Conservation (phyloP, 2,797 vertebrate species). For the Astyanax mexicanus region DNA sequence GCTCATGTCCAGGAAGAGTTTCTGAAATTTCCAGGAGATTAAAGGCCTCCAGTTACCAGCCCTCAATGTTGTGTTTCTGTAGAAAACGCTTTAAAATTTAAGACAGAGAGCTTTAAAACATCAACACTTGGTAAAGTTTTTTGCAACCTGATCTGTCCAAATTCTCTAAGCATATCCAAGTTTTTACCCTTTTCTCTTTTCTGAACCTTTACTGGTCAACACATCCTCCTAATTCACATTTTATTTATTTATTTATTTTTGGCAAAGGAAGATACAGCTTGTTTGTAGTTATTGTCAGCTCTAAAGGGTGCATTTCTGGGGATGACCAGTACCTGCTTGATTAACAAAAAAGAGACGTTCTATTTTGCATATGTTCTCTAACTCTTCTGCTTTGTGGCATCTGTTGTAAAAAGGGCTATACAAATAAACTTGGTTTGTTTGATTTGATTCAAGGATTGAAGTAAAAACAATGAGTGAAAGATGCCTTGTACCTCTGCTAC, state of each 20-base stretch:
- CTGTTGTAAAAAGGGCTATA: no score
- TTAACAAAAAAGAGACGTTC: background rate
- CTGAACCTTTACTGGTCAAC: slow-evolving; percentile 14
- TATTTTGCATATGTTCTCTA: background rate
- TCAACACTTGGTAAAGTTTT: slow-evolving; percentile 54
- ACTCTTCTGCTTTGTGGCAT: no score
- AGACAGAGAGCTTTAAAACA: slow-evolving; percentile 53
- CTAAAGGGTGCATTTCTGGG: background rate
- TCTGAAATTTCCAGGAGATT: slow-evolving; percentile 47
- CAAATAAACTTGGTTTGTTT: no score
- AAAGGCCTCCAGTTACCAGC: slow-evolving; percentile 40
- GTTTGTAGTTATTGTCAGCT: background rate
- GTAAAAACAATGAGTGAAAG: background rate
- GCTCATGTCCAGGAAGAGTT: slow-evolving; percentile 21
- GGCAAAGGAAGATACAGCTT: background rate
- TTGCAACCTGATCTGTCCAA: slow-evolving; percentile 58
- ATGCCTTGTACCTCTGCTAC: no score
- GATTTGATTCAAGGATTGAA: no score
- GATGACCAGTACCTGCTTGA: background rate
- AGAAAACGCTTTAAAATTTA: slow-evolving; percentile 43
- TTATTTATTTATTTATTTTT: background rate
- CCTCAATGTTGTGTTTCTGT: slow-evolving; percentile 49
- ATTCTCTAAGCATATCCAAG: background rate
- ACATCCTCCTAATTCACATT: slow-evolving; percentile 21
- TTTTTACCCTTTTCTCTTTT: background rate